A percentile compares a stretch with the other conserved stretches of the same genome.
Evolutionary conservation across 2,797 vertebrate genomes (phyloP).

Genomic region (Trichosurus vulpecula): DNA sequence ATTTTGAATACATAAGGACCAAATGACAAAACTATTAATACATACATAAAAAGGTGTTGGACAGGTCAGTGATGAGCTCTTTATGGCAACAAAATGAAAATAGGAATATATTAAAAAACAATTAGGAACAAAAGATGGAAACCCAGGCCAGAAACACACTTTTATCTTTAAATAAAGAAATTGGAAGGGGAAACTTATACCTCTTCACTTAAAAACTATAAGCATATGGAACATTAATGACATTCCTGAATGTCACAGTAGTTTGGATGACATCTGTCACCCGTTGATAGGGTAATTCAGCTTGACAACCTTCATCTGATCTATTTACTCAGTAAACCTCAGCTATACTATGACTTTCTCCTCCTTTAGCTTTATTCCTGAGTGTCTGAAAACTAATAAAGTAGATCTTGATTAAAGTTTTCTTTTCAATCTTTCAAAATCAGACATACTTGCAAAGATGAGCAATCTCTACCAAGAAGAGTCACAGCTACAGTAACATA

Average conservation of each 20-base stretch:
- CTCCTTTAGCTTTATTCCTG: neutral
- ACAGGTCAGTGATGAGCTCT: constrained; percentile 1
- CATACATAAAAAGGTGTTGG: constrained; percentile 20
- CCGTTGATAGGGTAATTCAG: constrained; percentile 1
- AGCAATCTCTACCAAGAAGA: constrained; percentile 2
- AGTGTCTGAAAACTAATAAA: constrained; percentile 35
- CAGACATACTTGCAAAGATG: constrained; percentile 38
- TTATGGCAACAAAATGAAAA: constrained; percentile 56
- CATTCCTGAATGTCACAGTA: constrained; percentile 22
- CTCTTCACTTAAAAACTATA: neutral
- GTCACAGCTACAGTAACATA: constrained; percentile 34
- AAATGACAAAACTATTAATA: neutral
- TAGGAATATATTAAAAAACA: neutral
- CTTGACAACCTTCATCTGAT: constrained; percentile 18
- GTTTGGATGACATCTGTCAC: constrained; percentile 5
- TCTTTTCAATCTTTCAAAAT: neutral
- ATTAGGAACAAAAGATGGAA: neutral
- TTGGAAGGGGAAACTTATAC: neutral
- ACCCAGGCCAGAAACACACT: neutral
- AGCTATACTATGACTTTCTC: constrained; percentile 36
- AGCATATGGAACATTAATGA: constrained; percentile 47
- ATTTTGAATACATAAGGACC: neutral
- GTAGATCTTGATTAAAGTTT: neutral
- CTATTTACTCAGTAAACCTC: neutral
- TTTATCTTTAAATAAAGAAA: constrained; percentile 38